Conservation (phyloP, 2,888 invertebrate genomes). For the Eupithecia tripunctaria region DNA sequence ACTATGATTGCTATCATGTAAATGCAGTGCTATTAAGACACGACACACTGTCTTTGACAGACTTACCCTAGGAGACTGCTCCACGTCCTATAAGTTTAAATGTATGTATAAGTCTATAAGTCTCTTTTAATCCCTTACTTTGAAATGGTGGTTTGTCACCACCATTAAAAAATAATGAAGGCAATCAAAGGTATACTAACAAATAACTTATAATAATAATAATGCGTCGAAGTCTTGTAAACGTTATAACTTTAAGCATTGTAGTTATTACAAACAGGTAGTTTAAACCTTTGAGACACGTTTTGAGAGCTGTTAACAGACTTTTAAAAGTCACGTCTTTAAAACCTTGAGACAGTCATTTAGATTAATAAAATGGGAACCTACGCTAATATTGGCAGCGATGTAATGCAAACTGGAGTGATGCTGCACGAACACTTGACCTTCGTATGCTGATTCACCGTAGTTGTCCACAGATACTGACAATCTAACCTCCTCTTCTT, state of each 20-base stretch:
- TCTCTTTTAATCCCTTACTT: background rate
- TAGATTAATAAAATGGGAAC: constrained; percentile 45
- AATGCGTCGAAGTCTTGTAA: too few relatives aligned
- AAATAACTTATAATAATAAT: background rate
- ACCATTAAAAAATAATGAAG: constrained; percentile 1
- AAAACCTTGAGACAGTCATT: background rate
- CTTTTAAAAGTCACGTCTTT: constrained; percentile 2
- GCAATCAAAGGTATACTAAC: background rate
- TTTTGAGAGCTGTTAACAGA: background rate
- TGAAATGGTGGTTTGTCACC: too few relatives aligned
- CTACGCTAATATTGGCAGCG: constrained; percentile 87
- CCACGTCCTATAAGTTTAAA: constrained; percentile 27
- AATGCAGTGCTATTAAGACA: constrained; percentile 20
- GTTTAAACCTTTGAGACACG: background rate
- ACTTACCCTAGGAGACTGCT: constrained; percentile 29
- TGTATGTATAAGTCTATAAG: too few relatives aligned
- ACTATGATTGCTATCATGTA: constrained; percentile 17
- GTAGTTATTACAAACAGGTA: background rate
- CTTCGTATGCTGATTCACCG: constrained; percentile 95
- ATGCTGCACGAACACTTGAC: constrained; percentile 91
- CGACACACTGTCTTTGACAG: background rate
- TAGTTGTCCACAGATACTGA: constrained; percentile 90
- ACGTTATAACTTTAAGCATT: background rate
- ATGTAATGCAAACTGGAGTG: constrained; percentile 92
- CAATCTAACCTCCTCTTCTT: constrained; percentile 90